Evolutionary conservation across 2,888 invertebrate species (phyloP), one percentile per base, ranked within the genome.

Genomic region (Rhingia rostrata): DNA sequence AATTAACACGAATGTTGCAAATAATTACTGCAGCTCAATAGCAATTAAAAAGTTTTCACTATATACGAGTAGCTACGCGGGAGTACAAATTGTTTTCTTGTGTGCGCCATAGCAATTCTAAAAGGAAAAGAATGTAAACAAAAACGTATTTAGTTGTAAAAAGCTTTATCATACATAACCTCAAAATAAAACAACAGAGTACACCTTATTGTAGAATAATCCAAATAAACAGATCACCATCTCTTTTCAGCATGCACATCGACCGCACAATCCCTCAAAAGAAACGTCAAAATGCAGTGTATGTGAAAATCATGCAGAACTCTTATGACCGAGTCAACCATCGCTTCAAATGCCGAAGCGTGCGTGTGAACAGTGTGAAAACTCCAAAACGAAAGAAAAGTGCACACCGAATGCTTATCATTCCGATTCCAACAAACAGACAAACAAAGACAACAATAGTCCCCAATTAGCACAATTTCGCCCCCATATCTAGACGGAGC

Each of bases 361-460:
- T 9, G 66, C 10, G 35, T 4, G 12, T 6, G 56, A 30, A 14
- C 45, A 30, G 41, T 10, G 2, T 35, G 43, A 30, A 41, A n/a
- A 12, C 12, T 53, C 6, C 4, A 5, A 43, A n/a, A 74, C 12
- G 22, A 14, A 12, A 51, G 22, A 5, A 22, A 56, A 72, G 14
- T 22, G 22, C 33, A 54, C 14, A 80, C 4, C 14, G 43, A 66
- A 72, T 82, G 41, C 61, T 45, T 61, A 77, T 63, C 67, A 78
- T 69, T 63, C 51, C 58, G 53, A 61, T 14, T 49, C 54, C 37
- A 58, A 61, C 75, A 32, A 39, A n/a, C 47, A 39, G 78, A 35
- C 33, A 69, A 73, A 83, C 37, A 73, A 83, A 83, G 83, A 83
- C 83, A 58, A 78, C 73, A 78, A 64, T 58, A 74, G 22, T 45